Percentiles rank a stretch among this genome's conserved stretches.
These are phyloP conservation scores for Hylaeus volcanicus DNA, from an alignment of 1,140 invertebrate genomes.

Conservation along the genomic window DNA sequence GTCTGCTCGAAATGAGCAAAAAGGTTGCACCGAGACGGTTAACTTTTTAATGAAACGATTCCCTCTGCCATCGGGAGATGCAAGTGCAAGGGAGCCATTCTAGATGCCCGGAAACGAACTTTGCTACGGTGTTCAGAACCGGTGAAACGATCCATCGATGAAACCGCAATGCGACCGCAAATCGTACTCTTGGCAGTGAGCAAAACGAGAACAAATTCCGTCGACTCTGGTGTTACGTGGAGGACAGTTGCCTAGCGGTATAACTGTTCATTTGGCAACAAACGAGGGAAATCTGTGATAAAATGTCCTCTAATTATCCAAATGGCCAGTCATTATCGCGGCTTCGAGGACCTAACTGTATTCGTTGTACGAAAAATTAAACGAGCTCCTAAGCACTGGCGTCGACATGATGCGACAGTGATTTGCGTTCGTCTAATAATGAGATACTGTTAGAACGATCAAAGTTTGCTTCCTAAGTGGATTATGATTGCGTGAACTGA, in stretches of 20 bases:
- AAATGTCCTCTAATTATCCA: constrained; percentile 24
- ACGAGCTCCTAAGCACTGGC: no score
- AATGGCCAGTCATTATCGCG: constrained; percentile 21
- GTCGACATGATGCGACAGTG: neutral
- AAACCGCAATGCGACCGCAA: constrained; percentile 32
- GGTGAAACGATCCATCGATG: neutral
- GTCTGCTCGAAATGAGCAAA: no score
- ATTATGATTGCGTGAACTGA: no score
- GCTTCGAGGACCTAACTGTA: constrained; percentile 14
- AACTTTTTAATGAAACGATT: neutral
- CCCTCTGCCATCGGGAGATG: neutral
- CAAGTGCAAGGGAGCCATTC: constrained; percentile 38
- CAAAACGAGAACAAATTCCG: constrained; percentile 34
- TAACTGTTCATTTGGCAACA: constrained; percentile 45
- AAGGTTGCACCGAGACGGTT: neutral
- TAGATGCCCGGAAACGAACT: constrained; percentile 39
- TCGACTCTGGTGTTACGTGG: neutral
- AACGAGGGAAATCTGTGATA: neutral
- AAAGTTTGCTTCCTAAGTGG: neutral
- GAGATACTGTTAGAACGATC: no score
- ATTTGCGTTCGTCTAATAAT: neutral
- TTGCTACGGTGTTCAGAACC: constrained; percentile 30
- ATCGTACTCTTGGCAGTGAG: constrained; percentile 15
- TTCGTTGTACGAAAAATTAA: constrained; percentile 6
- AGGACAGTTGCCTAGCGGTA: neutral